Evolutionary conservation across 2,113 vertebrate genomes (phyloP).

Genomic region (Eudyptes chrysolophus): DNA sequence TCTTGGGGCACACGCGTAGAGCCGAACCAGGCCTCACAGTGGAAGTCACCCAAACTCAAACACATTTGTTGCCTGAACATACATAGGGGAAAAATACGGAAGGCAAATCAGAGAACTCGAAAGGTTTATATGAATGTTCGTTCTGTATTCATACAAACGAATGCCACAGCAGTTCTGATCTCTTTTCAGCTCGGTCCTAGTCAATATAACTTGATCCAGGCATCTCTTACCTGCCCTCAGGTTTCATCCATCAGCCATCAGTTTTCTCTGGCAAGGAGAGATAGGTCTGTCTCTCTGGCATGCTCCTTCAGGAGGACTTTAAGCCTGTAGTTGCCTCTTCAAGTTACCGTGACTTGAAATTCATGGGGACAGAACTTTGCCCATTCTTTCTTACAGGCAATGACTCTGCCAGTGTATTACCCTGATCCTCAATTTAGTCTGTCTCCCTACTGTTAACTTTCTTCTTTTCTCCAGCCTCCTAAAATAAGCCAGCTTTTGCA

Average conservation of each 20-base stretch:
- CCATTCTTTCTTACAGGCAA: neutral
- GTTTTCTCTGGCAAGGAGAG: neutral
- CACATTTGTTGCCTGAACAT: neutral
- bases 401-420: neutral
- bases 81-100: neutral
- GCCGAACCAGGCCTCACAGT: fast-evolving
- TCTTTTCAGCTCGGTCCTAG: neutral
- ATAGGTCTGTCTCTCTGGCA: neutral
- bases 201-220: neutral
- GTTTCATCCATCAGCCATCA: neutral
- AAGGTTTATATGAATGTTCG: neutral
- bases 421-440: neutral
- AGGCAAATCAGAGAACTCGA: neutral
- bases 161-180: neutral
- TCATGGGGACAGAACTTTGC: neutral
- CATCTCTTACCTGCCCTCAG: neutral
- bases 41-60: neutral
- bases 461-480: neutral
- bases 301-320: neutral
- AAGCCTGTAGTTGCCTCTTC: neutral
- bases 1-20: neutral
- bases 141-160: neutral
- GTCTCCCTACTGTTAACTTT: neutral
- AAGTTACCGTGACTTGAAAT: neutral
- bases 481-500: neutral